Base-by-base conservation (phyloP, 2,797 vertebrate species). In the Acanthiza pusilla region DNA sequence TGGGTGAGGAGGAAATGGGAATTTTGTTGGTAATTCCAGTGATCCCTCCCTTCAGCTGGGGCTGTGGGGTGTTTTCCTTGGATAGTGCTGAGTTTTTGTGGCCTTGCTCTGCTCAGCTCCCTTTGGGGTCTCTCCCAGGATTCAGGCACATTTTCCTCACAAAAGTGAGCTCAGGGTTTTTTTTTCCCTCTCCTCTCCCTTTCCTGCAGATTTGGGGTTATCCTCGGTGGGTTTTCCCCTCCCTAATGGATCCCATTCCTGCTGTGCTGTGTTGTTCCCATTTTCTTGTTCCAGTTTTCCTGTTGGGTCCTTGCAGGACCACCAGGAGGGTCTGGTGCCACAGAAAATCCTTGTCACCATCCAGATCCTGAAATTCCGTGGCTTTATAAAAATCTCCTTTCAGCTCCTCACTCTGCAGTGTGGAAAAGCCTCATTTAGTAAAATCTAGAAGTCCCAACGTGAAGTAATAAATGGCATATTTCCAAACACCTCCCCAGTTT, bases 391-490 rank as follows among this genome's bases (percentile, higher is more conserved):
- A 65, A n/a, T 43, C 51, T 48, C 40, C 48, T n/a, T n/a, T 58
- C 55, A 25, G 16, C 45, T 63, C 20, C 60, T 53, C 10, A 1
- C 55, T 42, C 62, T 20, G 43, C 18, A 13, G 19, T 2, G 9
- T 5, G 53, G 16, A 23, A 23, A 47, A 58, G 4, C 42, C n/a
- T 16, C 7, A 2, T 6, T 34, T 16, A 4, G 30, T 18, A 29
- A 6, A 7, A 22, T 2, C 32, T 26, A 4, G 22, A 26, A 50
- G 30, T 11, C 23, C 8, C 27, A 13, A 2, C 5, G 1, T 3
- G n/a, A 25, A 71, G 2, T 12, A 4, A 45, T 30, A 13, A 54
- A 23, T 16, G 3, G 4, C 8, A 3, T 47, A 22, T 29, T 66
- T 34, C 16, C 29, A 20, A 70, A n/a, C 4, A 27, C 29, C 23